Percentiles rank a stretch among this genome's conserved stretches.
Conservation (phyloP, 2,797 vertebrate species). For the Salmo trutta region DNA sequence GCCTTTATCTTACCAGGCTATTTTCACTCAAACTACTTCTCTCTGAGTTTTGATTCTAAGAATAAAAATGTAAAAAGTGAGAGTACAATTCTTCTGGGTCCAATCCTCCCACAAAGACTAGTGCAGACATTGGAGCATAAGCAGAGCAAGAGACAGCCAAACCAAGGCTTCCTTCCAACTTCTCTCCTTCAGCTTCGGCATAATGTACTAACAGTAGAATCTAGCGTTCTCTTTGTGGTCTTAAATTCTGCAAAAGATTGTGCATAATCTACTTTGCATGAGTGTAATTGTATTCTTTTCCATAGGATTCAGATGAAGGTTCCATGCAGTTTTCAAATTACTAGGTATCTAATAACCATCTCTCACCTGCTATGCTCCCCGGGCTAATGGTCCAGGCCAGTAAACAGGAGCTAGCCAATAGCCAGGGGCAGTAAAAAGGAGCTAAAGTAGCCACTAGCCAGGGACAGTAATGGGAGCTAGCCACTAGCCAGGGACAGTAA, state of each 20-base stretch:
- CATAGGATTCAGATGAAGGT: neutral
- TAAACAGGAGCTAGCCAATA: neutral
- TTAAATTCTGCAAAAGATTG: constrained; percentile 17
- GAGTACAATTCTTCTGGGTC: constrained; percentile 71
- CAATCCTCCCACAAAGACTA: constrained; percentile 74
- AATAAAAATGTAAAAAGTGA: constrained; percentile 56
- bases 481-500: neutral
- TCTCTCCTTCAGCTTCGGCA: constrained; percentile 49
- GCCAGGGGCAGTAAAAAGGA: neutral
- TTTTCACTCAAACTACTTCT: constrained; percentile 65
- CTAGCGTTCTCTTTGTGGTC: constrained; percentile 43
- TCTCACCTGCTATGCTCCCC: neutral
- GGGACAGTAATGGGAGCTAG: no score
- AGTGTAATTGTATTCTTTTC: constrained; percentile 16
- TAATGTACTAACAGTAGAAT: constrained; percentile 66
- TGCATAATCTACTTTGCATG: neutral
- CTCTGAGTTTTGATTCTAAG: constrained; percentile 48
- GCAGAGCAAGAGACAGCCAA: constrained; percentile 56
- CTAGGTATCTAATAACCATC: neutral
- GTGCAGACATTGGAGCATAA: constrained; percentile 71
- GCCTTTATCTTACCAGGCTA: constrained; percentile 48
- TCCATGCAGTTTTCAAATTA: neutral
- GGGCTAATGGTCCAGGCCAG: neutral
- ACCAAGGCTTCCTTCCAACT: constrained; percentile 63
- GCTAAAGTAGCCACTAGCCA: no score